Evolutionary conservation across 2,888 invertebrate genomes (phyloP), one percentile per base, ranked within the genome.

Genomic region (Schrankia costaestrigalis): DNA sequence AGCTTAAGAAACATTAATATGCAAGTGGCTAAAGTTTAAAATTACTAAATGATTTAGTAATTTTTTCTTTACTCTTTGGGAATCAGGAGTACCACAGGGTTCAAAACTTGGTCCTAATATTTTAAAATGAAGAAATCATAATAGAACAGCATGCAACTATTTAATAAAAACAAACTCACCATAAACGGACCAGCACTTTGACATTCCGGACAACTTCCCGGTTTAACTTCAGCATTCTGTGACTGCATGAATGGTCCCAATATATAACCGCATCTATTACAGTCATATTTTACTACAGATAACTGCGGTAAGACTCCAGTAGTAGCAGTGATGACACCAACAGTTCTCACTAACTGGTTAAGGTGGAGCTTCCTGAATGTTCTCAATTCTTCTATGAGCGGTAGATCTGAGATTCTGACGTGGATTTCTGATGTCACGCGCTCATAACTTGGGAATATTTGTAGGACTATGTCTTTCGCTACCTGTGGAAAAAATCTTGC

Each of bases 151-250:
- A n/a, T n/a, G n/a, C n/a, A n/a, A n/a, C 17, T 5, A 5, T 5
- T 7, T 4, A 5, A 7, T 21, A 21, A 3, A 21, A 21, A 21
- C 3, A 29, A 7, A 70, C 79, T 89, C 71, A 94, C 94, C 89
- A 94, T 93, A 79, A 99, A 99, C 0, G 98, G 99, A 1, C 99
- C 99, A 35, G 90, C 88, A 63, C 97, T 97, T 75, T 99, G 99
- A 90, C 99, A 99, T 71, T 99, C 98, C 0, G 99, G 99, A 87
- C 99, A 99, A 0, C 96, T 95, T 0, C 97, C 97, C 0, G 99
- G 99, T 65, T 95, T 96, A 0, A 98, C 95, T 87, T 99, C 99
- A 2, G 94, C 88, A 63, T 94, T 94, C 78, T 98, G 97, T 0
- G 94, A 92, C 84, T 99, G 99, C 9, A 96, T 94, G 72, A 97